Evolutionary conservation across 2,113 vertebrate genomes (phyloP).

Genomic region (Elephantulus edwardii): DNA sequence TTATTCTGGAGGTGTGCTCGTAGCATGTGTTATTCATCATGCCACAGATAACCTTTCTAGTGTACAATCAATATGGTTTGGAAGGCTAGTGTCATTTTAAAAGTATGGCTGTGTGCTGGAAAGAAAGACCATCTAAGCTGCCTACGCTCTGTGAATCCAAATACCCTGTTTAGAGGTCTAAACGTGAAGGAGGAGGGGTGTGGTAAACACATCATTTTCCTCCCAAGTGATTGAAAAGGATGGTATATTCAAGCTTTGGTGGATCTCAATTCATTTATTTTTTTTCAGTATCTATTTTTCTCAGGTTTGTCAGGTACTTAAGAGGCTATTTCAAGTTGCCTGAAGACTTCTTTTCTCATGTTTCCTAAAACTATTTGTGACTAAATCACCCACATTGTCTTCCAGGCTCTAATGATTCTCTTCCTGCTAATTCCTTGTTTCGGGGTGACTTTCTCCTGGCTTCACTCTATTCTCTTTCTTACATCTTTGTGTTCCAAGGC

Average conservation of each 20-base stretch:
- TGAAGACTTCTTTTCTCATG: slow-evolving; percentile 60
- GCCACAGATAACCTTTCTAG: slow-evolving; percentile 73
- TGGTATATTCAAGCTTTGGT: slow-evolving; percentile 65
- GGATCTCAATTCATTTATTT: slow-evolving; percentile 70
- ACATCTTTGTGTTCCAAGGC: slow-evolving; percentile 53
- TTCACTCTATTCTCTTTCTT: slow-evolving; percentile 56
- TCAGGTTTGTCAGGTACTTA: slow-evolving; percentile 71
- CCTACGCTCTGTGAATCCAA: slow-evolving; percentile 73
- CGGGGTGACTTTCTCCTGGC: not conserved
- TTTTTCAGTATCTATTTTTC: slow-evolving; percentile 67
- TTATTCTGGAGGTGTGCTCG: slow-evolving; percentile 9
- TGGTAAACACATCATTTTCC: slow-evolving; percentile 74
- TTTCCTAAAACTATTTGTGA: slow-evolving; percentile 72
- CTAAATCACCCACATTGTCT: slow-evolving; percentile 66
- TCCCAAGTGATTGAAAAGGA: slow-evolving; percentile 70
- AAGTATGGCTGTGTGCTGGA: slow-evolving; percentile 54
- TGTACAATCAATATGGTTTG: slow-evolving; percentile 75
- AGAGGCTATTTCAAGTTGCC: slow-evolving; percentile 70
- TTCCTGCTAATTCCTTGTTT: slow-evolving; percentile 22
- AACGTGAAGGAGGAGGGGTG: slow-evolving; percentile 64
- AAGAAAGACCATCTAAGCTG: slow-evolving; percentile 58
- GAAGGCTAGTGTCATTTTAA: slow-evolving; percentile 71
- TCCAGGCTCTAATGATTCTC: slow-evolving; percentile 54
- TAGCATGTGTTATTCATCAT: slow-evolving; percentile 77
- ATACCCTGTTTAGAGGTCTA: slow-evolving; percentile 67